Evolutionary conservation across 2,888 invertebrate species (phyloP).

Genomic region (Drosophila subsilvestris): DNA sequence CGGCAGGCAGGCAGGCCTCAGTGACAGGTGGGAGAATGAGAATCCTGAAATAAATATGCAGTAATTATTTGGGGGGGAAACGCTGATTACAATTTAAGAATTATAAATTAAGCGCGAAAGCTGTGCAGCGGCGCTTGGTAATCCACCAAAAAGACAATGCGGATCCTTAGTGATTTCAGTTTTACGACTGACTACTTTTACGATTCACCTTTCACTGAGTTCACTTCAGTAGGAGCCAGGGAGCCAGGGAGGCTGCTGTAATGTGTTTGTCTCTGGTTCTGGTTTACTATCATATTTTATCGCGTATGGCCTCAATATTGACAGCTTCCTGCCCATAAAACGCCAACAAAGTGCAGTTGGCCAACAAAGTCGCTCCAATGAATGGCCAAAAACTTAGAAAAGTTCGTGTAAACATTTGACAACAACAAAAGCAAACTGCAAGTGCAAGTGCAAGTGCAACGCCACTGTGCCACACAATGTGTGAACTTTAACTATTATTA

Average conservation of each 20-base stretch:
- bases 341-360: constrained; percentile 59
- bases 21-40: constrained; percentile 13
- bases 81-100: constrained; percentile 37
- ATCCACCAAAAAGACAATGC: constrained; percentile 15
- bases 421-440: constrained; percentile 12
- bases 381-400: constrained; percentile 51
- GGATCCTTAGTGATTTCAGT: background rate
- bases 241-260: background rate
- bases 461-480: constrained; percentile 25
- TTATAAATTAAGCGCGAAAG: constrained; percentile 19
- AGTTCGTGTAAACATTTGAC: constrained; percentile 48
- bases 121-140: background rate
- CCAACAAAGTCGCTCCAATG: constrained; percentile 62
- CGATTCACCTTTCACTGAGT: background rate
- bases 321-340: constrained; percentile 56
- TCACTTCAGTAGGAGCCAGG: background rate
- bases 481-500: constrained; percentile 44
- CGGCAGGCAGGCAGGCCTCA: background rate
- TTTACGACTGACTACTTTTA: constrained; percentile 20
- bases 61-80: constrained; percentile 25
- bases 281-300: constrained; percentile 54
- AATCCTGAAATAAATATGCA: constrained; percentile 17
- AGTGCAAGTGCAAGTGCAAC: background rate
- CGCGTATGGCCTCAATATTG: constrained; percentile 44
- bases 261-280: constrained; percentile 27